Evolutionary conservation across 2,113 vertebrate genomes (phyloP).

Genomic region (Podiceps cristatus): DNA sequence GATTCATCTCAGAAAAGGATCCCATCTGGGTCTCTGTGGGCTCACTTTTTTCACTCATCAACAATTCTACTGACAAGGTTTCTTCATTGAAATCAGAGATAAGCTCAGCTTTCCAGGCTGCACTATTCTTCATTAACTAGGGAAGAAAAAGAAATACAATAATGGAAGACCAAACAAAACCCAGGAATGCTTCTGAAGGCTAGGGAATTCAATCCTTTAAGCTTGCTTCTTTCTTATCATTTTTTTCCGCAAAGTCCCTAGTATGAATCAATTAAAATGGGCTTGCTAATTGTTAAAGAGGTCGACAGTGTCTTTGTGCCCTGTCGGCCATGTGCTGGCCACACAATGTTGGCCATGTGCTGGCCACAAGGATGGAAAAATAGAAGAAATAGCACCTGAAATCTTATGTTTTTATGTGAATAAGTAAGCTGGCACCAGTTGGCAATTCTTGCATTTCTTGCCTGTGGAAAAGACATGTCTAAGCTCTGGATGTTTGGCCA

Average conservation of each 20-base stretch:
- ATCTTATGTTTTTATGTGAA: neutral
- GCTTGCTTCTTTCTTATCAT: neutral
- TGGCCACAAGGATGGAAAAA: neutral
- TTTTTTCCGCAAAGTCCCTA: neutral
- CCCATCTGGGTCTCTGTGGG: neutral
- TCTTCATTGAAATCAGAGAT: conserved; percentile 37
- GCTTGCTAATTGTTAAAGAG: neutral
- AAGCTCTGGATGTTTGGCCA: neutral
- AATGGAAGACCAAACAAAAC: neutral
- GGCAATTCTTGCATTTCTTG: neutral
- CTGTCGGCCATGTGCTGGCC: neutral
- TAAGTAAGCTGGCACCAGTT: neutral
- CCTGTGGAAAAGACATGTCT: neutral
- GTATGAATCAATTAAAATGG: neutral
- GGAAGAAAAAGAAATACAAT: neutral
- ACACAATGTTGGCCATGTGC: neutral
- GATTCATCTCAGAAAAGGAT: conserved; percentile 43
- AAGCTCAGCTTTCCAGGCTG: conserved; percentile 44
- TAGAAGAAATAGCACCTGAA: neutral
- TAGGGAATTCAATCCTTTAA: neutral
- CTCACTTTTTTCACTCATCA: neutral
- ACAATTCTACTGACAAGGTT: conserved; percentile 3
- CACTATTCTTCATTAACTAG: conserved; percentile 14
- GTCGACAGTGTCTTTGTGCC: neutral
- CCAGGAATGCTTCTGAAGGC: neutral